Evolutionary conservation across 2,113 vertebrate species (phyloP), one percentile per base, ranked within the genome.

Genomic region (Pachycephala philippinensis): DNA sequence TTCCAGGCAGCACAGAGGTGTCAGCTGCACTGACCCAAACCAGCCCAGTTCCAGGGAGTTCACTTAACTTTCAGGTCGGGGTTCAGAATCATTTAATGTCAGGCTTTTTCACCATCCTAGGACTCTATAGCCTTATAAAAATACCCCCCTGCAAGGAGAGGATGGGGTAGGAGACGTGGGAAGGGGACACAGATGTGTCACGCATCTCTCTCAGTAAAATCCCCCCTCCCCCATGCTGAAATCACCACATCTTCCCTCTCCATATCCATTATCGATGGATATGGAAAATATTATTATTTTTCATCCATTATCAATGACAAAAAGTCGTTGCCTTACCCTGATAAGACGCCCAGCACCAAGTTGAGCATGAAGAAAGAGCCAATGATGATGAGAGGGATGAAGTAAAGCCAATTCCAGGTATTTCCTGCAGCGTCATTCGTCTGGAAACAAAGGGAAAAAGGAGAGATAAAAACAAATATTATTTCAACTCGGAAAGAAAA

Each of bases 361-460:
- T 99, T 99, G 94, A 99, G 99, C 99, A 99, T 99, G 98, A 99
- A 99, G 98, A 99, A 99, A 82, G 99, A 99, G 68, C 99, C 99
- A 4, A 99, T 99, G 98, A 99, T 99, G 98, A 99, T 99, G 97
- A 99, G 99, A 5, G 99, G 99, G 95, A 99, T 98, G 98, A 99
- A 99, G 97, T 99, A 99, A 56, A 99, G 98, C 99, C 99, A 99
- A 91, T 97, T 99, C 99, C 99, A 99, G 68, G 98, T 99, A 94
- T 99, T 99, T 71, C 99, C 99, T 15, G 98, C 99, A 20, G 99
- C 99, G 10, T 99, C 99, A 0, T 99, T 99, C 16, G 99, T 99
- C 99, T 99, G 97, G 76, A 97, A 95, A 61, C 11, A 57, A 69
- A 72, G 19, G 22, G 78, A 12, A 71, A 71, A 91, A 17, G 33